A percentile compares a stretch with the other conserved stretches of the same genome.
These are phyloP conservation scores for Mechanitis mazaeus DNA, from an alignment of 2,888 invertebrate genomes.

Conservation along the genomic window DNA sequence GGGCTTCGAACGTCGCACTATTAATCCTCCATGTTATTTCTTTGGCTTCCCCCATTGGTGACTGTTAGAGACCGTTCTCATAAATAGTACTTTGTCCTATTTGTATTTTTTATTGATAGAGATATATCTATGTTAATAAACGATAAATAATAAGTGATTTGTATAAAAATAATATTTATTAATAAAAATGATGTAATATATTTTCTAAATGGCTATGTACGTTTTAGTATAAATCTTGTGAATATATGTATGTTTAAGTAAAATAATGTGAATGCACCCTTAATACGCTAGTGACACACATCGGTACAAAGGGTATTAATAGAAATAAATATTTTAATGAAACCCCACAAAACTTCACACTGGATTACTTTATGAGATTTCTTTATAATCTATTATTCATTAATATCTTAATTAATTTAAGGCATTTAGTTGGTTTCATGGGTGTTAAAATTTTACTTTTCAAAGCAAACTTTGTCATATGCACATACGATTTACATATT, in stretches of 20 bases:
- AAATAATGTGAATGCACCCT: neutral
- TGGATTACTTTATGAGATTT: conserved; percentile 30
- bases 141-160: no score
- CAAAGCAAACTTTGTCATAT: neutral
- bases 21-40: conserved; percentile 35
- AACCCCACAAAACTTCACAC: conserved; percentile 20
- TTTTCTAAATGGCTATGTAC: no score
- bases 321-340: conserved; percentile 27
- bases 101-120: no score
- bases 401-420: conserved; percentile 22
- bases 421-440: conserved; percentile 16
- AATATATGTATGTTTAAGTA: no score
- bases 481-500: neutral
- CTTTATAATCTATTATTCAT: conserved; percentile 20
- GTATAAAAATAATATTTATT: no score
- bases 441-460: neutral
- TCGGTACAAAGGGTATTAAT: conserved; percentile 23
- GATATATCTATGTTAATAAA: no score
- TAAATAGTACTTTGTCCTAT: no score
- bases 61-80: neutral
- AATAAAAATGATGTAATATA: no score
- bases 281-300: conserved; percentile 19
- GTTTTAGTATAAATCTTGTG: no score
- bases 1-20: conserved; percentile 30
- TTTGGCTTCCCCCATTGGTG: conserved; percentile 29